Evolutionary conservation across 2,113 vertebrate genomes (phyloP), one percentile per base, ranked within the genome.

Genomic region (Meleagris gallopavo): DNA sequence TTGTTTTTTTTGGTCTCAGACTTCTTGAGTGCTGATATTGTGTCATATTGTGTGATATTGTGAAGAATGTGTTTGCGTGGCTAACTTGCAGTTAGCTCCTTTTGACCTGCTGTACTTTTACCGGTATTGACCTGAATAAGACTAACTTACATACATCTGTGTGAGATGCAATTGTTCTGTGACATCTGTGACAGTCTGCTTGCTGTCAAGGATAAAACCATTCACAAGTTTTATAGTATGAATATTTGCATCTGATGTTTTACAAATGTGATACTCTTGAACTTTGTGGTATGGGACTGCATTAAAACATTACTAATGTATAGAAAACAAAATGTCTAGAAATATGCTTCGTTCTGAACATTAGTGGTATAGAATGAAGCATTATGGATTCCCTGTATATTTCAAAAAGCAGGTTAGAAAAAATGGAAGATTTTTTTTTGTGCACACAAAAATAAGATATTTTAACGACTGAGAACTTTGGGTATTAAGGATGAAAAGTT

Each of bases 201-300:
- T 72, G 57, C 72, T 83, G 18, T 52, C 82, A 74, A 79, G 67
- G 88, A 72, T 89, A 94, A 86, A 82, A 85, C 82, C 27, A 34
- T 73, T 88, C 9, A 1, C 57, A 89, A 61, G 14, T 48, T 89
- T 50, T 89, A 60, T 55, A 74, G 76, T 12, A 50, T 58, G 75
- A 83, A 77, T 88, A 94, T 70, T 90, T 76, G 64, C n/a, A 38
- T 79, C 72, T 88, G 60, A 70, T 72, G 27, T 94, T 93, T 87
- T 89, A 85, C 82, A 83, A 83, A 79, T 2, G 1, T 34, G 40
- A 54, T 89, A 58, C 67, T 66, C 75, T 52, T 91, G 78, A 91
- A 60, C 27, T 91, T 92, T 87, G 64, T 74, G 38, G 27, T 70
- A 18, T 58, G 72, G 32, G 76, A 70, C 60, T 73, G 45, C 40